Base-by-base conservation (phyloP, 2,888 invertebrate species). In the Thecocarcelia acutangulata region DNA sequence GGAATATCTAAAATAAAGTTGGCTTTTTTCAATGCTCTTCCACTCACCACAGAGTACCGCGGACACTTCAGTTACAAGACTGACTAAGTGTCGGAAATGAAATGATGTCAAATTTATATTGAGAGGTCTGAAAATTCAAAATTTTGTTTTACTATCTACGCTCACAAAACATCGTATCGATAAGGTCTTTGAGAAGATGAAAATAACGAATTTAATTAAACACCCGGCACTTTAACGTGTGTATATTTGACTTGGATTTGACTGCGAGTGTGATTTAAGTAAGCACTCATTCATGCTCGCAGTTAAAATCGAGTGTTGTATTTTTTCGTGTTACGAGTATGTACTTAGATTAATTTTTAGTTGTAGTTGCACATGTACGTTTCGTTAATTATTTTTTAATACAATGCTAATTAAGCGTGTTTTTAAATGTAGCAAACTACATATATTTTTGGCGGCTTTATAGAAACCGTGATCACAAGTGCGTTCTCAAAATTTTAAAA, bases 21-120 rank as follows among this genome's bases (percentile, higher is more conserved):
- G 59, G n/a, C n/a, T n/a, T n/a, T 48, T 9, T 69, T 54, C 15
- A 17, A 79, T 46, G 52, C 50, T 72, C 44, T 52, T 52, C 13
- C 46, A 59, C 68, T 37, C 59, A 46, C 42, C 68, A 46, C 58
- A 64, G 72, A 80, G 70, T 78, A 82, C 84, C 75, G 70, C 85
- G 80, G 73, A 73, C 83, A 78, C 81, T 84, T 78, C 64, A 79
- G 76, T 84, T 78, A 84, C 85, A 85, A 84, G 85, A 87, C 87
- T 86, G 86, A 87, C 87, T 87, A 86, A 86, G 81, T 86, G 84
- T 86, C 85, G 85, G 85, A 86, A 87, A 85, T 85, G 85, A 83
- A 84, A 83, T 86, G 86, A 84, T 84, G 86, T 86, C 84, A 86
- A 87, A 85, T 87, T 86, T 86, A 82, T 82, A 82, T 86, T 85